Evolutionary conservation across 2,888 invertebrate genomes (phyloP).

Genomic region (Diloba caeruleocephala): DNA sequence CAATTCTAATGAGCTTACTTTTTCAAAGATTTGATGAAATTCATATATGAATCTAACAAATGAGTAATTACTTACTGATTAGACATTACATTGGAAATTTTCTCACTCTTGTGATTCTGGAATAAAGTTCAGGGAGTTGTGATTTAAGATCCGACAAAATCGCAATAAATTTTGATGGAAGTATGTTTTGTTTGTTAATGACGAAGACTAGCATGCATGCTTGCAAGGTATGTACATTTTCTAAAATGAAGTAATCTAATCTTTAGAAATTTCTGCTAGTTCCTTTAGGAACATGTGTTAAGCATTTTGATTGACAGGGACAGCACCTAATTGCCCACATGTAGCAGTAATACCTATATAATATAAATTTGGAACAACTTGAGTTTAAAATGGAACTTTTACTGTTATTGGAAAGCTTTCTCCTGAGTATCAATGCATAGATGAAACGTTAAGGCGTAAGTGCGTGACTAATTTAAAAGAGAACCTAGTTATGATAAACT

Average conservation of each 20-base stretch:
- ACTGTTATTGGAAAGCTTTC: not conserved
- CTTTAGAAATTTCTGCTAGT: constrained; percentile 10
- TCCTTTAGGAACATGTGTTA: constrained; percentile 40
- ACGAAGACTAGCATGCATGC: not conserved
- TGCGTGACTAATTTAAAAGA: not conserved
- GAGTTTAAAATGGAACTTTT: not conserved
- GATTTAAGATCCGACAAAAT: not conserved
- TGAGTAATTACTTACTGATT: too few species aligned
- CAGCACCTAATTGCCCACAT: constrained; percentile 6
- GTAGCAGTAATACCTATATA: constrained; percentile 2
- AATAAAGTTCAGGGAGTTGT: not conserved
- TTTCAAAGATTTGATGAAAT: not conserved
- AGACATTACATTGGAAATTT: too few species aligned
- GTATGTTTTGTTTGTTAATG: constrained; percentile 3
- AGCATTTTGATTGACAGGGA: constrained; percentile 51
- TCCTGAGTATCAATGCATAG: not conserved
- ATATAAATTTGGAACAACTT: constrained; percentile 5
- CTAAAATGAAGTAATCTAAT: not conserved
- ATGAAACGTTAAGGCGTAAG: not conserved
- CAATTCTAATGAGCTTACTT: constrained; percentile 4
- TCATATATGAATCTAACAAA: too few species aligned
- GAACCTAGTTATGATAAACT: not conserved
- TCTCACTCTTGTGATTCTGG: not conserved
- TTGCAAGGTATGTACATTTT: constrained; percentile 42
- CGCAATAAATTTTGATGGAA: constrained; percentile 6